A percentile compares a stretch with the other conserved stretches of the same genome.
Conservation (phyloP, 2,797 vertebrate genomes). For the Cheirogaleus major region DNA sequence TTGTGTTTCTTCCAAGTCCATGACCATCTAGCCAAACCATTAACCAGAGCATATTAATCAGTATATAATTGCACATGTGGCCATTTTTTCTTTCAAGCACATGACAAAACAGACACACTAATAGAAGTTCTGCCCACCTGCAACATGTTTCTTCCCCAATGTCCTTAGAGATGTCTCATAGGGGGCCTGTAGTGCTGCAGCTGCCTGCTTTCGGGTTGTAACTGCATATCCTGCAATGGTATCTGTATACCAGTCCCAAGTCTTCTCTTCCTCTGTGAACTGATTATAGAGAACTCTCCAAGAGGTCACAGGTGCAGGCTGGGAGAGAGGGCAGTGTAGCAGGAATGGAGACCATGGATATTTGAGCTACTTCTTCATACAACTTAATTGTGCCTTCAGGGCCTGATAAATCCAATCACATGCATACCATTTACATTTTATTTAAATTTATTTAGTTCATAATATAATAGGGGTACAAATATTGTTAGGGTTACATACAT, state of each 20-base stretch:
- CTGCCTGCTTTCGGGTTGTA: neutral
- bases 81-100: neutral
- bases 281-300: neutral
- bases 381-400: neutral
- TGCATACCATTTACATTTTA: neutral
- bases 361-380: neutral
- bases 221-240: neutral
- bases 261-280: neutral
- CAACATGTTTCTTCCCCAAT: fast-evolving
- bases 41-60: neutral
- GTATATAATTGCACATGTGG: neutral
- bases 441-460: too few species aligned
- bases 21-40: neutral
- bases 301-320: neutral
- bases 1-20: neutral
- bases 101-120: neutral
- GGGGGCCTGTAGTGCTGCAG: neutral
- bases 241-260: neutral
- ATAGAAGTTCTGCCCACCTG: neutral
- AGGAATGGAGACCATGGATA: too few species aligned
- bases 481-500: too few species aligned
- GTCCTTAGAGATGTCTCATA: neutral
- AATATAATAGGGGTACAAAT: too few species aligned
- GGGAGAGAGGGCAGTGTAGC: neutral
- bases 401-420: neutral